Evolutionary conservation across 2,888 invertebrate species (phyloP).

Genomic region (Arrhopalites spinosus): DNA sequence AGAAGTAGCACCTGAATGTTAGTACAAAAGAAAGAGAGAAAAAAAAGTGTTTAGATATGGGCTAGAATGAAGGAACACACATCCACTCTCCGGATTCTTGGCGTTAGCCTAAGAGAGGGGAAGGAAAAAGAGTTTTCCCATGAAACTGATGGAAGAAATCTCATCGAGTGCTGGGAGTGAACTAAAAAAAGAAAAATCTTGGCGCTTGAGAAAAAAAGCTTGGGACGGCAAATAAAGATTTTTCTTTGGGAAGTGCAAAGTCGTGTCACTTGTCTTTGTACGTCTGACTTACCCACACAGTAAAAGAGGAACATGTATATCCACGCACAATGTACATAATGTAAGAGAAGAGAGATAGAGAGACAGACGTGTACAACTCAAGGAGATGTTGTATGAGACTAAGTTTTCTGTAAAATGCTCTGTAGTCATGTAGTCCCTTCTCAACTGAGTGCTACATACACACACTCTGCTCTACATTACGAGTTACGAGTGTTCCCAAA

Average conservation of each 20-base stretch:
- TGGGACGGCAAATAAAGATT: conserved; percentile 41
- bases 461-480: conserved; percentile 8
- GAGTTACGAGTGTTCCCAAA: conserved; percentile 27
- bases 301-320: conserved; percentile 12
- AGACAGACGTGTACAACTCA: not conserved
- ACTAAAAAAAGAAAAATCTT: conserved; percentile 29
- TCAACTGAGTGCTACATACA: conserved; percentile 13
- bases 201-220: conserved; percentile 38
- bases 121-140: not conserved
- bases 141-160: conserved; percentile 19
- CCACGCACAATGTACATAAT: not conserved
- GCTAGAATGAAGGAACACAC: too few species aligned
- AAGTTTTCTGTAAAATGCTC: conserved; percentile 19
- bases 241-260: conserved; percentile 44
- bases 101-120: too few species aligned
- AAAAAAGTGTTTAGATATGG: too few species aligned
- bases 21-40: too few species aligned
- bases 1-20: too few species aligned
- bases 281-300: conserved; percentile 29
- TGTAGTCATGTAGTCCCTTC: conserved; percentile 20
- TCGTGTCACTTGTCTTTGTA: conserved; percentile 46
- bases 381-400: conserved; percentile 2
- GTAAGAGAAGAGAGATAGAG: not conserved
- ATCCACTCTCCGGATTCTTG: too few species aligned
- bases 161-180: conserved; percentile 2